Percentiles rank a stretch among this genome's conserved stretches.
Conservation (phyloP, 2,888 invertebrate species). For the Adela reaumurella region DNA sequence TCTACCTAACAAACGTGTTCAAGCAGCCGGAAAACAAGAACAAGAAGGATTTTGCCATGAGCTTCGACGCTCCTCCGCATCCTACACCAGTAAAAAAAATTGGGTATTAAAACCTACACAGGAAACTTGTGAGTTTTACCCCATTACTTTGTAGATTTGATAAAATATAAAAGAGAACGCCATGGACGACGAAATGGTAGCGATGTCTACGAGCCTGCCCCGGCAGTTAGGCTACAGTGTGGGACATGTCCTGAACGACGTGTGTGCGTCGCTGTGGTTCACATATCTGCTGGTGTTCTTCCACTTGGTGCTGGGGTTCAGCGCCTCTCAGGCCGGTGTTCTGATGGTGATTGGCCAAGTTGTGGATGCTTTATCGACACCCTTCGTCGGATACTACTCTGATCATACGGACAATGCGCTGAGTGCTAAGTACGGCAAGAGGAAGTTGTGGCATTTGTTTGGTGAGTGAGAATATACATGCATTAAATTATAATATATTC, state of each 20-base stretch:
- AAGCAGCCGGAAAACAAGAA: too few species aligned
- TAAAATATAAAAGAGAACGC: too few species aligned
- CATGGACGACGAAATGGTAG: conserved; percentile 48
- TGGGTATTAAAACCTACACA: too few species aligned
- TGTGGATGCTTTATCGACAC: conserved; percentile 82
- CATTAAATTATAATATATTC: not conserved
- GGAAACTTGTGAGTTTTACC: too few species aligned
- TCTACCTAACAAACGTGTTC: too few species aligned
- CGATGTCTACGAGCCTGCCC: conserved; percentile 37
- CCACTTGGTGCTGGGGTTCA: conserved; percentile 56
- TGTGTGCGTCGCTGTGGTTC: conserved; percentile 94
- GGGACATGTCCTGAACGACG: conserved; percentile 88
- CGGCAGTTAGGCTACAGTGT: conserved; percentile 63
- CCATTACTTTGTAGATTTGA: too few species aligned
- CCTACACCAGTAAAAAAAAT: too few species aligned
- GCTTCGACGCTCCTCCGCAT: too few species aligned
- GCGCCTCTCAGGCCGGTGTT: conserved; percentile 54
- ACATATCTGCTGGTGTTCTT: conserved; percentile 85
- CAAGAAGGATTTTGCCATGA: too few species aligned
- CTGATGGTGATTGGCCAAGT: conserved; percentile 80
- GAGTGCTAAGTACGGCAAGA: conserved; percentile 69
- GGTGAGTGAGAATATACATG: conserved; percentile 51
- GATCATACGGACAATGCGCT: conserved; percentile 67
- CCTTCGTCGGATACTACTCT: conserved; percentile 82
- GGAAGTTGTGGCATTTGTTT: conserved; percentile 87